Percentiles rank a stretch among this genome's conserved stretches.
Conservation (phyloP, 2,113 vertebrate genomes). For the Speoplatyrhinus poulsoni region DNA sequence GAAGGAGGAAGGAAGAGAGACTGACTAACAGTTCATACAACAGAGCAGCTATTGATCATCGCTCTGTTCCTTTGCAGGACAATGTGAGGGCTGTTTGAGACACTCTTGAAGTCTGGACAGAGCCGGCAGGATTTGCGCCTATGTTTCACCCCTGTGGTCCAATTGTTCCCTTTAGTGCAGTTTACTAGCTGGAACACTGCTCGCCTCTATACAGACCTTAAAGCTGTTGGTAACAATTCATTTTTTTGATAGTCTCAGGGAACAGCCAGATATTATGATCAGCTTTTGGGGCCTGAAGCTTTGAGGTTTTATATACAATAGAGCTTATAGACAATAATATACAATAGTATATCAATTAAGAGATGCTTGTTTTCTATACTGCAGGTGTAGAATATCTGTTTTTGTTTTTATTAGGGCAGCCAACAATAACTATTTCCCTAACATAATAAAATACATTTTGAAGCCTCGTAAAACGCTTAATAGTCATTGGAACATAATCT, state of each 20-base stretch:
- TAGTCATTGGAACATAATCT: neutral
- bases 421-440: neutral
- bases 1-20: slow-evolving; percentile 41
- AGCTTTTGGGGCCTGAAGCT: slow-evolving; percentile 19
- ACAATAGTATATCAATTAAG: neutral
- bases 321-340: neutral
- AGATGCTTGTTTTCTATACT: slow-evolving; percentile 1
- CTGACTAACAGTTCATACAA: slow-evolving; percentile 68
- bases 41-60: slow-evolving; percentile 77
- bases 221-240: slow-evolving; percentile 54
- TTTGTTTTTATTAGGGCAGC: neutral
- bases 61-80: slow-evolving; percentile 61
- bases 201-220: slow-evolving; percentile 53
- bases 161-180: slow-evolving; percentile 56
- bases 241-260: slow-evolving; percentile 40
- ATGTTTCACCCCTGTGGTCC: slow-evolving; percentile 64
- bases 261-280: slow-evolving; percentile 43
- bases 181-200: slow-evolving; percentile 59
- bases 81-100: slow-evolving; percentile 67
- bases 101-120: slow-evolving; percentile 68
- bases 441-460: neutral
- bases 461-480: neutral
- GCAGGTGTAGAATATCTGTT: neutral
- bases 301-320: neutral
- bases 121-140: slow-evolving; percentile 63